Conservation (phyloP, 2,888 invertebrate genomes). For the Bursaphelenchus okinawaensis region DNA sequence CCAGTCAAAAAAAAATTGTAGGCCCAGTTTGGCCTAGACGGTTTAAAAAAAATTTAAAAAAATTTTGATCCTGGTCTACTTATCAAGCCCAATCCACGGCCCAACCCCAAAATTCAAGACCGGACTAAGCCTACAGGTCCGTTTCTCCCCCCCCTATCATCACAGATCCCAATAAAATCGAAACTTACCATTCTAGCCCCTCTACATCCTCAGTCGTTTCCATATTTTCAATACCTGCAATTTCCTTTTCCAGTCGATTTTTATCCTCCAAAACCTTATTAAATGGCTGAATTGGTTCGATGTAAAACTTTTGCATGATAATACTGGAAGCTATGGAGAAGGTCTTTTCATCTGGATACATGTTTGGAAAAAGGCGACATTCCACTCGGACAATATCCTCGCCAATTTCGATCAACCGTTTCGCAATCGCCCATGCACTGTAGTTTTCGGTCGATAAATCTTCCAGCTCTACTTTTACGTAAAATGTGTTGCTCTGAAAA, state of each 20-base stretch:
- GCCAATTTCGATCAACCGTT: constrained; percentile 16
- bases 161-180: too few relatives aligned
- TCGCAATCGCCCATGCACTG: constrained; percentile 16
- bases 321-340: constrained; percentile 15
- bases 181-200: too few relatives aligned
- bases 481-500: constrained; percentile 9
- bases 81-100: too few relatives aligned
- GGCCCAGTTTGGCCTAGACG: too few relatives aligned
- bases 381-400: constrained; percentile 22
- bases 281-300: constrained; percentile 19
- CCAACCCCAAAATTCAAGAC: too few relatives aligned
- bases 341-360: constrained; percentile 23
- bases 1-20: too few relatives aligned
- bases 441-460: neutral
- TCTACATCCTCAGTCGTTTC: neutral
- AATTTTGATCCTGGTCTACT: too few relatives aligned
- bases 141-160: too few relatives aligned
- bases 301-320: constrained; percentile 9
- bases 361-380: constrained; percentile 23
- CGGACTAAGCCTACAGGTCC: too few relatives aligned
- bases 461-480: constrained; percentile 12
- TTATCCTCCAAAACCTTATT: constrained; percentile 12
- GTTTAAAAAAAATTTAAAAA: too few relatives aligned
- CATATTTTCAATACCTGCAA: constrained; percentile 3
- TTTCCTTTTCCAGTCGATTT: neutral